phyloP scores from a whole-genome alignment of 2,888 invertebrate genomes.

The Xylophagus ater region DNA sequence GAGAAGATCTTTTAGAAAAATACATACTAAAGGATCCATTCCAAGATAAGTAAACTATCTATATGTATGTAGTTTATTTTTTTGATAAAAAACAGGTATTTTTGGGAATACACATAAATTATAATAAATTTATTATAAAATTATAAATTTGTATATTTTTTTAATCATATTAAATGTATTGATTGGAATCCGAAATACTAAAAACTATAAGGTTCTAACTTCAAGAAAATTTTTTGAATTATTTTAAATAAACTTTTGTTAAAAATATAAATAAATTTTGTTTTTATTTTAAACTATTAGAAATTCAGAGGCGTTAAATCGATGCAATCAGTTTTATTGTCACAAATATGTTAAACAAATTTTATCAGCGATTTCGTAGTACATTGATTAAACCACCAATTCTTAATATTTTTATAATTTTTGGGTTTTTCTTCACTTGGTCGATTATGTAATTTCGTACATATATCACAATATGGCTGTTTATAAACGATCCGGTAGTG shows the following conservation, averaged over 20 bases:
- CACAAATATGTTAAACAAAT: slow-evolving; percentile 1
- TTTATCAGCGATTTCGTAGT: not conserved
- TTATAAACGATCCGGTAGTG: slow-evolving; percentile 37
- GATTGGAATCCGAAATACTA: not conserved
- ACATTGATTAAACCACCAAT: slow-evolving; percentile 7
- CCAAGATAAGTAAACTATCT: slow-evolving; percentile 24
- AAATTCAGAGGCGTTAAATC: too few relatives aligned
- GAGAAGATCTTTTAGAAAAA: slow-evolving; percentile 65
- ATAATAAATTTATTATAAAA: not conserved
- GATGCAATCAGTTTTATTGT: too few relatives aligned
- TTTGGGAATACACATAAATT: not conserved
- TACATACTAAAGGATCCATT: slow-evolving; percentile 49
- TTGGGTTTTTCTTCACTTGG: not conserved
- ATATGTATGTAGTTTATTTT: not conserved
- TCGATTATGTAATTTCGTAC: slow-evolving; percentile 4
- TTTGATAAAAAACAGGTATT: not conserved
- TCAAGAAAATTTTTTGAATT: not conserved
- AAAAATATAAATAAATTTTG: not conserved
- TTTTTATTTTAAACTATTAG: not conserved
- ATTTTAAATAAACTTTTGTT: not conserved
- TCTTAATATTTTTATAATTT: slow-evolving; percentile 6
- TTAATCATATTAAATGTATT: not conserved
- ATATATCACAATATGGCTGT: slow-evolving; percentile 27
- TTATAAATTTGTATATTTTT: not conserved
- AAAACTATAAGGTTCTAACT: not conserved